These are phyloP conservation scores for Dipodomys spectabilis DNA, from an alignment of 2,113 vertebrate genomes.

Conservation along the genomic window DNA sequence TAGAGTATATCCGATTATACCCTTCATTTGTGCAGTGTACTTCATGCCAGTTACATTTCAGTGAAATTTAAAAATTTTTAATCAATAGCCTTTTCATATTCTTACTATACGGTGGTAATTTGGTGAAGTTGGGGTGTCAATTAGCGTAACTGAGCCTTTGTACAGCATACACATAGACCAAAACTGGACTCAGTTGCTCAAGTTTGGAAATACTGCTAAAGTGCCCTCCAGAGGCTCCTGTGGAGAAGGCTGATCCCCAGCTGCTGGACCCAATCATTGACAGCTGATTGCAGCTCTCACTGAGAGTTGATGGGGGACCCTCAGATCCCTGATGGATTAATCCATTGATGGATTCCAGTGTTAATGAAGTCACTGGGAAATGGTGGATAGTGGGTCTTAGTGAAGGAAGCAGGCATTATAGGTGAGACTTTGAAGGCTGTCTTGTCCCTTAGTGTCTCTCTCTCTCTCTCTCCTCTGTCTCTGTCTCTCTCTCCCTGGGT, in stretches of 20 bases:
- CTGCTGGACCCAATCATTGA: not conserved
- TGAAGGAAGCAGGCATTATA: rapidly evolving
- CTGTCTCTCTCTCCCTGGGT: too few species aligned
- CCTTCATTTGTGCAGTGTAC: not conserved
- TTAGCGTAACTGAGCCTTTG: not conserved
- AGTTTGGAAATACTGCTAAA: not conserved
- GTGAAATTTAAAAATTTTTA: not conserved
- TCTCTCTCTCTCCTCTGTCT: not conserved
- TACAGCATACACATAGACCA: not conserved
- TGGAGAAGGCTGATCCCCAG: not conserved
- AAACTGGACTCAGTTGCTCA: not conserved
- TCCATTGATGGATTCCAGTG: not conserved
- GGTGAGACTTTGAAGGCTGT: not conserved
- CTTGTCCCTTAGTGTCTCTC: not conserved
- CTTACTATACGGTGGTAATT: not conserved
- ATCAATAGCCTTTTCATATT: not conserved
- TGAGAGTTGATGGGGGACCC: too few species aligned
- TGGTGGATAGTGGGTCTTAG: too few species aligned
- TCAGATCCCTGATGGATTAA: not conserved
- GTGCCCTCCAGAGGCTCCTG: not conserved
- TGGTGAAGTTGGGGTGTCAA: not conserved
- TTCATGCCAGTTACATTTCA: not conserved
- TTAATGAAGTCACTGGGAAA: too few species aligned
- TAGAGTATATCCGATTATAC: not conserved
- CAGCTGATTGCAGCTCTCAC: not conserved